These are phyloP conservation scores for Stenolophus ochropezus DNA, from an alignment of 2,888 invertebrate species.

Conservation along the genomic window DNA sequence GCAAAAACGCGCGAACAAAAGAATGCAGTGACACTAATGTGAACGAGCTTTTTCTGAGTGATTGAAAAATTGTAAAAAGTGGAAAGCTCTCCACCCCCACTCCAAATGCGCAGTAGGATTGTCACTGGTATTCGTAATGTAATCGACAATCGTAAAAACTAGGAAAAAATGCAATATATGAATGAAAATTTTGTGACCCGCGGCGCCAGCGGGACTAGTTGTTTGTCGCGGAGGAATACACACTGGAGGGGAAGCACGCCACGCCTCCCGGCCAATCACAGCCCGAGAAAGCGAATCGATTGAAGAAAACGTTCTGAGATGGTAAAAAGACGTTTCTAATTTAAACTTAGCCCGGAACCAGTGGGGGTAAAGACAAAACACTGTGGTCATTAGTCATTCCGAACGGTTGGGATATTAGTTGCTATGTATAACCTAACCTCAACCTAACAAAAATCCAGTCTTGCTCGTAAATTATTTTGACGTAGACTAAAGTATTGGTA, in stretches of 20 bases:
- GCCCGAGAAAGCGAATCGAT: conserved; percentile 69
- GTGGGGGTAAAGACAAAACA: conserved; percentile 70
- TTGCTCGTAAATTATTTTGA: conserved; percentile 73
- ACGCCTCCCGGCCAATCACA: conserved; percentile 72
- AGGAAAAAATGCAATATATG: conserved; percentile 61
- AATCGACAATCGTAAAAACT: conserved; percentile 56
- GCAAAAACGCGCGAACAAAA: conserved; percentile 44
- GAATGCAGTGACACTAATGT: conserved; percentile 46
- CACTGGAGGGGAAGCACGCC: conserved; percentile 68
- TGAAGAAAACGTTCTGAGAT: conserved; percentile 74
- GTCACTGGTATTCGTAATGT: conserved; percentile 44
- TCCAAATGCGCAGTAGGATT: conserved; percentile 29
- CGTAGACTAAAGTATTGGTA: conserved; percentile 70
- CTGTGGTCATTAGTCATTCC: conserved; percentile 73
- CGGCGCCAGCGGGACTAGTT: conserved; percentile 61
- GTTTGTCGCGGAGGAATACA: conserved; percentile 66
- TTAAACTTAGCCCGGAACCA: conserved; percentile 67
- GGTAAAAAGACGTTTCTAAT: conserved; percentile 73
- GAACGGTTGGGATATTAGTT: conserved; percentile 72
- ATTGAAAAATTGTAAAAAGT: conserved; percentile 54
- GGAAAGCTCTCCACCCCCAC: conserved; percentile 52
- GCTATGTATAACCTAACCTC: conserved; percentile 72
- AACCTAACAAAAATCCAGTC: conserved; percentile 72
- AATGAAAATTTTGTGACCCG: conserved; percentile 65
- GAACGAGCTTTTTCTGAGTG: conserved; percentile 54